Conservation (phyloP, 2,113 vertebrate species). For the Chaetura pelagica region DNA sequence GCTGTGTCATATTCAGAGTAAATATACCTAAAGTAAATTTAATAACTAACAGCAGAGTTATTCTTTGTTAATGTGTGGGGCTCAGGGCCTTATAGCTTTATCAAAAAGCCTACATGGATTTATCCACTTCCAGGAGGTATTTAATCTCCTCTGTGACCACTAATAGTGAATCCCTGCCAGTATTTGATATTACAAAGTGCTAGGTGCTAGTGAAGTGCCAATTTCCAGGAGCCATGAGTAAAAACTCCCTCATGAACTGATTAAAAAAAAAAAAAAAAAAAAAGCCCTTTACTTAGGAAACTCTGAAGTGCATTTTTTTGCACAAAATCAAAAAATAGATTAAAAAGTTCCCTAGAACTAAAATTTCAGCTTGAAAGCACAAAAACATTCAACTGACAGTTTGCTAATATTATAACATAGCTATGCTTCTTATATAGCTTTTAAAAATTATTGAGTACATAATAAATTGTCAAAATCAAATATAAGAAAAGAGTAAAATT, state of each 20-base stretch:
- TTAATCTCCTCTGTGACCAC: neutral
- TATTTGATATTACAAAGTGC: neutral
- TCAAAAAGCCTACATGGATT: conserved; percentile 4
- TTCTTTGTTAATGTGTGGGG: neutral
- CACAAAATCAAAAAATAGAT: neutral
- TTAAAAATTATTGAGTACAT: neutral
- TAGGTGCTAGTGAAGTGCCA: neutral
- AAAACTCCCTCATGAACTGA: neutral
- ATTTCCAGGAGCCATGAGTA: neutral
- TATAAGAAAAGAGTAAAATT: neutral
- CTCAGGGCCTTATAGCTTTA: neutral
- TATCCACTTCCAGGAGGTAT: neutral
- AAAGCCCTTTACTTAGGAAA: neutral
- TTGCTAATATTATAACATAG: neutral
- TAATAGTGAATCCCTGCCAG: neutral
- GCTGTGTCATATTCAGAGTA: neutral
- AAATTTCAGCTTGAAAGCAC: neutral
- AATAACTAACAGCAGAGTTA: neutral
- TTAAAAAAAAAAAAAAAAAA: neutral
- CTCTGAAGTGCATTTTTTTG: neutral
- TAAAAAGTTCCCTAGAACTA: neutral
- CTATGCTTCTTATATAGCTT: neutral
- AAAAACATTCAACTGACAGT: neutral
- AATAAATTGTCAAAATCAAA: neutral
- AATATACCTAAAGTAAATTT: conserved; percentile 4